Percentiles rank a stretch among this genome's conserved stretches.
These are phyloP conservation scores for Cataglyphis rosenhaueri DNA, from an alignment of 2,888 invertebrate genomes.

Conservation along the genomic window DNA sequence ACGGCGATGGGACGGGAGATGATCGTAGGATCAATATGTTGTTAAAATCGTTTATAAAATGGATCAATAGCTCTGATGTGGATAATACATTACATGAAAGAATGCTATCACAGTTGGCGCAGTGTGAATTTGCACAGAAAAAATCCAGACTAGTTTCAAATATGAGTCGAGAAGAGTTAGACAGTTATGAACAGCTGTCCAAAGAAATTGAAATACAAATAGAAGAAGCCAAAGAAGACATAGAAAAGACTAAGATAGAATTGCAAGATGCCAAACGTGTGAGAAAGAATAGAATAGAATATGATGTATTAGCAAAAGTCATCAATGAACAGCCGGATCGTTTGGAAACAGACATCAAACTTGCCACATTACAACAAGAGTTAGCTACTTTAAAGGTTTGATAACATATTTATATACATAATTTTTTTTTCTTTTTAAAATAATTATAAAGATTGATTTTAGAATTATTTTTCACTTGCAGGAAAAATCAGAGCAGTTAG, in stretches of 20 bases:
- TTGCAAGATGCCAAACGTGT: conserved; percentile 94
- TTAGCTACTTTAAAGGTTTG: conserved; percentile 88
- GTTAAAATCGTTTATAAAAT: conserved; percentile 93
- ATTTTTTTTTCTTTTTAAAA: neutral
- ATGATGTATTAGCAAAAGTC: conserved; percentile 96
- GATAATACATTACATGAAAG: conserved; percentile 88
- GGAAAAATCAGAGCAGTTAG: conserved; percentile 90
- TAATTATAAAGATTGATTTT: neutral
- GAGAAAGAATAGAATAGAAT: conserved; percentile 96
- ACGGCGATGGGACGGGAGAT: conserved; percentile 99
- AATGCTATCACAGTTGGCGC: conserved; percentile 93
- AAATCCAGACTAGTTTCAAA: conserved; percentile 92
- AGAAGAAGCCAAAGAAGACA: conserved; percentile 92
- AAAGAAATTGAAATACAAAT: conserved; percentile 93
- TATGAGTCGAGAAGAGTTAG: conserved; percentile 94
- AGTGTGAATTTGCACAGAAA: conserved; percentile 95
- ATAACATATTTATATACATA: conserved; percentile 14
- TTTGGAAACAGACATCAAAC: conserved; percentile 90
- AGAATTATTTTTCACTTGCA: conserved; percentile 73
- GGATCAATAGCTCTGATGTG: conserved; percentile 89
- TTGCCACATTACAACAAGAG: conserved; percentile 91
- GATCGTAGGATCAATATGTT: conserved; percentile 95
- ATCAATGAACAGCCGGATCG: conserved; percentile 96
- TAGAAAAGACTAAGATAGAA: conserved; percentile 93
- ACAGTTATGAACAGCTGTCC: conserved; percentile 93